phyloP scores from a whole-genome alignment of 2,113 vertebrate genomes.

The Lepisosteus oculatus region DNA sequence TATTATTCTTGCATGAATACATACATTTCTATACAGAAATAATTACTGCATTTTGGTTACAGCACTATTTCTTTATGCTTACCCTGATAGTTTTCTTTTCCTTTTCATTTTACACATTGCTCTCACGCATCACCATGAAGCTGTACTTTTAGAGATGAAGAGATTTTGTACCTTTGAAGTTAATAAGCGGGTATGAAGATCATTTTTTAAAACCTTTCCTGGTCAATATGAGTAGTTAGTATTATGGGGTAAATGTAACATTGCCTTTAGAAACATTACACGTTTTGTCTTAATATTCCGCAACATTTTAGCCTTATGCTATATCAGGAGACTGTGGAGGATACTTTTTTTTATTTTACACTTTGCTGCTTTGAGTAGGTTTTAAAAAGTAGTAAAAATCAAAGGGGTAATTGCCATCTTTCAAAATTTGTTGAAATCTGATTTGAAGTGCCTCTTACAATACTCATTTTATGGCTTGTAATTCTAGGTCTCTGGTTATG shows the following conservation, averaged over 20 bases:
- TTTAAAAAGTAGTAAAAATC: no score
- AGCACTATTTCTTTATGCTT: no score
- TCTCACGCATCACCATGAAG: not conserved
- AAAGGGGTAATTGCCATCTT: not conserved
- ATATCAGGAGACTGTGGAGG: no score
- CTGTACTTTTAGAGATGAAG: slow-evolving; percentile 7
- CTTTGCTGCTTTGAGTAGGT: no score
- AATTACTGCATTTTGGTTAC: no score
- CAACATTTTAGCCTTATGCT: not conserved
- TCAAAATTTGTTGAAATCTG: not conserved
- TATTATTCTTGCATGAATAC: no score
- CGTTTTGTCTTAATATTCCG: slow-evolving; percentile 25
- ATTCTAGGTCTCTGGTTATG: no score
- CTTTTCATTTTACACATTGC: not conserved
- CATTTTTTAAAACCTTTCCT: slow-evolving; percentile 26
- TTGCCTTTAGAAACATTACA: slow-evolving; percentile 24
- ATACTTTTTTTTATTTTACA: no score
- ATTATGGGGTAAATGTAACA: slow-evolving; percentile 29
- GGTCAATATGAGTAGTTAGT: slow-evolving; percentile 30
- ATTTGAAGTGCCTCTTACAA: no score
- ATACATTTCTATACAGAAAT: not conserved
- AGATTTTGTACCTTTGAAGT: slow-evolving; percentile 15
- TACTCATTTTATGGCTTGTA: no score
- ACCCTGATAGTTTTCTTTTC: not conserved
- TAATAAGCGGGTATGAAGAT: not conserved